Evolutionary conservation across 1,140 invertebrate genomes (phyloP), one percentile per base, ranked within the genome.

Genomic region (Onthophagus taurus): DNA sequence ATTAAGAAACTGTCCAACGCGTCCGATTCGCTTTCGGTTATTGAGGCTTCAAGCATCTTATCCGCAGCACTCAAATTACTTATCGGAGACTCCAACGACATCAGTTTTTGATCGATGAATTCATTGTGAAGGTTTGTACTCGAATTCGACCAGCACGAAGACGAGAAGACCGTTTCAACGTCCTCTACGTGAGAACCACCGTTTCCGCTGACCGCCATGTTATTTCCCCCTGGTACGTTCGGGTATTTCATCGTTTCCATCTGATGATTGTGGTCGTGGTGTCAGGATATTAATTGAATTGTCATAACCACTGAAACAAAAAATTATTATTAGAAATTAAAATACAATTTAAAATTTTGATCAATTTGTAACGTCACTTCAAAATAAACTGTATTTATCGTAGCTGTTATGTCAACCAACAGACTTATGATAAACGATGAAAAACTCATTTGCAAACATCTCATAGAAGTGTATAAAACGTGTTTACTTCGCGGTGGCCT

Each of bases 1-100:
- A 82, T 62, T 19, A 78, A 58, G 23, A 83, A 67, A 48, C 77
- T 78, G 59, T 83, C 80, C 31, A 78, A 64, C 12, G 72, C 71
- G 50, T 80, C 76, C 31, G 54, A 58, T n/a, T 68, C 63, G 55
- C 59, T 16, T 58, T 67, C 66, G 3, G 64, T 65, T 54, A 64
- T 18, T 1, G 67, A 61, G 0, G 65, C 59, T 13, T 67, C 65
- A 0, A 72, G 37, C 2, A 72, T 54, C 1, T 72, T 43, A 3
- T 69, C 67, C 37, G 73, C 71, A 54, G 68, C 68, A 3, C 65
- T 61, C 18, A 60, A 33, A 36, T 55, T 57, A 26, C 49, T 54
- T 31, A 61, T 63, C 3, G 50, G 45, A 17, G 52, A 49, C 19
- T 65, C 63, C 20, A 63, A 41, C 6, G 58, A 54, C 21, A 64